Percentiles rank a stretch among this genome's conserved stretches.
Conservation (phyloP, 1,140 invertebrate genomes). For the Drosophila repletoides region DNA sequence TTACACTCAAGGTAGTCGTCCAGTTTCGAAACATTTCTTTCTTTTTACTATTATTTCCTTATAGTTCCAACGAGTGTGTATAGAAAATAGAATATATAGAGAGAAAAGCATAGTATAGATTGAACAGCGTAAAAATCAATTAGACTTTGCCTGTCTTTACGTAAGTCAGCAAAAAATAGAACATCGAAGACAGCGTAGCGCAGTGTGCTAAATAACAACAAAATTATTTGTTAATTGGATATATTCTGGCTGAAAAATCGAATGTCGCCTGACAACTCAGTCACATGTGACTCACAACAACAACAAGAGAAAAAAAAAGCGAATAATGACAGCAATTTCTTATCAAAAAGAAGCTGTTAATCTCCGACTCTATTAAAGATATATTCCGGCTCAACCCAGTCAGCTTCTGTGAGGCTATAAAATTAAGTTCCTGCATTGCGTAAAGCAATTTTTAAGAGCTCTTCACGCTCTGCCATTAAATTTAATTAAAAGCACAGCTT, state of each 20-base stretch:
- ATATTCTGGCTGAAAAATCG: conserved; percentile 30
- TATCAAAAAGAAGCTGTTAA: too few relatives aligned
- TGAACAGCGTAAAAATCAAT: conserved; percentile 25
- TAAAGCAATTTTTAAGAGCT: too few relatives aligned
- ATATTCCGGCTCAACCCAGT: too few relatives aligned
- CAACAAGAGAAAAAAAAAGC: conserved; percentile 5
- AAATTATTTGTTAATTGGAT: conserved; percentile 36
- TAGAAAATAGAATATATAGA: conserved; percentile 10
- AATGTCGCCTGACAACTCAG: conserved; percentile 30
- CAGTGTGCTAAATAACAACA: conserved; percentile 22
- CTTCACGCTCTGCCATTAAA: too few relatives aligned
- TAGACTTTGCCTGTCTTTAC: conserved; percentile 38
- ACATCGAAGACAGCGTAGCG: conserved; percentile 14
- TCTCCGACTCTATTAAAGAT: too few relatives aligned
- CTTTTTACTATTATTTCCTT: conserved; percentile 9
- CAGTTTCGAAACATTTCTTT: conserved; percentile 32
- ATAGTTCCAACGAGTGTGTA: too few relatives aligned
- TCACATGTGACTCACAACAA: conserved; percentile 30
- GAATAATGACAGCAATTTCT: too few relatives aligned
- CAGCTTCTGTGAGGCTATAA: too few relatives aligned
- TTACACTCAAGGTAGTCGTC: neutral
- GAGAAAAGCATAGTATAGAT: neutral
- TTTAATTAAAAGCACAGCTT: too few relatives aligned
- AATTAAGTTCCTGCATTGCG: too few relatives aligned
- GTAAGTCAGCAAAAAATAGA: conserved; percentile 17